Percentiles rank a stretch among this genome's conserved stretches.
Evolutionary conservation across 2,888 invertebrate genomes (phyloP).

Genomic region (Odontocolon sp.): DNA sequence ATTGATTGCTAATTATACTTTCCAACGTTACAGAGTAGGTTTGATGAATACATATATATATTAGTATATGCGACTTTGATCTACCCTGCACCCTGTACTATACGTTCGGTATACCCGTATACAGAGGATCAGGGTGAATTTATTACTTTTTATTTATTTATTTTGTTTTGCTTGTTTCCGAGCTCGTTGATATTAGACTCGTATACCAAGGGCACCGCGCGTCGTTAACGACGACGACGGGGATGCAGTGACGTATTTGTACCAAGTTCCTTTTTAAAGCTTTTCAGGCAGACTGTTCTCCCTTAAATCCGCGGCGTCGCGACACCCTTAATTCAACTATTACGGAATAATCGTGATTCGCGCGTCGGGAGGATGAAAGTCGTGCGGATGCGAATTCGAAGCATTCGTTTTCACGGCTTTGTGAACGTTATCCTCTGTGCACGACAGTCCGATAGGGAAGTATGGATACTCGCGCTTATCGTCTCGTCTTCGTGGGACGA

Average conservation of each 20-base stretch:
- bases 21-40: slow-evolving; percentile 64
- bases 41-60: slow-evolving; percentile 42
- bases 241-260: slow-evolving; percentile 58
- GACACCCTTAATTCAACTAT: slow-evolving; percentile 5
- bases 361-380: background rate
- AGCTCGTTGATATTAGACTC: slow-evolving; percentile 45
- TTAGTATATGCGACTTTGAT: background rate
- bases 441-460: slow-evolving; percentile 10
- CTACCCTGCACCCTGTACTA: background rate
- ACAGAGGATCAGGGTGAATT: slow-evolving; percentile 21
- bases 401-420: slow-evolving; percentile 59
- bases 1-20: slow-evolving; percentile 61
- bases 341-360: background rate
- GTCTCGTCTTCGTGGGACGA: background rate
- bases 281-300: slow-evolving; percentile 58
- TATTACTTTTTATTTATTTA: slow-evolving; percentile 6
- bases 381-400: no score
- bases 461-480: background rate
- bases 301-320: slow-evolving; percentile 13
- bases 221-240: slow-evolving; percentile 43
- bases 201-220: slow-evolving; percentile 29
- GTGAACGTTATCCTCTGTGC: slow-evolving; percentile 40
- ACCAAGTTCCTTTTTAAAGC: slow-evolving; percentile 61
- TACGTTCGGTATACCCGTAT: slow-evolving; percentile 9
- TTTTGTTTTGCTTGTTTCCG: slow-evolving; percentile 16